Evolutionary conservation across 1,140 invertebrate species (phyloP).

Genomic region (Sitobion miscanthi): DNA sequence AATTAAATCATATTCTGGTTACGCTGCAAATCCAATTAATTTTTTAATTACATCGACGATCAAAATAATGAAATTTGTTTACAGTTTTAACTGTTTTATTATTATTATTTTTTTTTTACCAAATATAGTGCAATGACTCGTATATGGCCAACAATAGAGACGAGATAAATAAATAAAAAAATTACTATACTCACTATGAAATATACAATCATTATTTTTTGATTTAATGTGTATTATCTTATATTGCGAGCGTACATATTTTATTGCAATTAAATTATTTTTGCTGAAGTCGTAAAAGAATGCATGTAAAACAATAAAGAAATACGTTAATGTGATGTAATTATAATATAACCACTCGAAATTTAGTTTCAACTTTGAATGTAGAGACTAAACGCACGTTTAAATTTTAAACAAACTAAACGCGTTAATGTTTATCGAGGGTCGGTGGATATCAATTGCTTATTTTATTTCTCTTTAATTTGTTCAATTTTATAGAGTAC

Average conservation of each 20-base stretch:
- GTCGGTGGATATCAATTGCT: too few species aligned
- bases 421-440: too few species aligned
- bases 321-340: neutral
- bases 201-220: neutral
- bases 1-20: neutral
- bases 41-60: neutral
- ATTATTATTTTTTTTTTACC: neutral
- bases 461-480: too few species aligned
- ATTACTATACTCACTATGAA: neutral
- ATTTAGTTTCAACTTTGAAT: neutral
- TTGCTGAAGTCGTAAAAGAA: neutral
- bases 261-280: neutral
- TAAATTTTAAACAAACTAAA: too few species aligned
- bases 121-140: neutral
- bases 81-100: neutral
- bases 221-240: neutral
- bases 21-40: neutral
- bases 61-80: neutral
- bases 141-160: neutral
- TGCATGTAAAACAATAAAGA: neutral
- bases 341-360: neutral
- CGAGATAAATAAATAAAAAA: neutral
- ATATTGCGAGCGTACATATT: neutral
- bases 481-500: too few species aligned
- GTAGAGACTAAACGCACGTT: neutral